Percentiles rank a stretch among this genome's conserved stretches.
These are phyloP conservation scores for Drosophila basisetae DNA, from an alignment of 2,888 invertebrate genomes.

Conservation along the genomic window DNA sequence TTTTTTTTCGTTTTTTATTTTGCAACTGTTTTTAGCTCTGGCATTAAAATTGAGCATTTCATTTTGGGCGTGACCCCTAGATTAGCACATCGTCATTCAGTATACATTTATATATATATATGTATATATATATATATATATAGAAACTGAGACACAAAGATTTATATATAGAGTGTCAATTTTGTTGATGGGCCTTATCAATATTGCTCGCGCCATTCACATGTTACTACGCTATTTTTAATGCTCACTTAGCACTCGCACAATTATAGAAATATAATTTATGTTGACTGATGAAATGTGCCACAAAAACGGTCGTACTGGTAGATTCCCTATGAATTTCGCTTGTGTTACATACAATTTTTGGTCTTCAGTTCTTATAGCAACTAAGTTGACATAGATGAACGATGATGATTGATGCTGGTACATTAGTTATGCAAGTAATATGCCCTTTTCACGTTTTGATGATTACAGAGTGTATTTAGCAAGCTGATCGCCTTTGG, in stretches of 20 bases:
- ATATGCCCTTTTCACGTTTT: neutral
- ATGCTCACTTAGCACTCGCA: slow-evolving; percentile 15
- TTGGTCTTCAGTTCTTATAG: neutral
- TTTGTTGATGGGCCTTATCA: slow-evolving; percentile 51
- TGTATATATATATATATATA: neutral
- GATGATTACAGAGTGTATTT: slow-evolving; percentile 16
- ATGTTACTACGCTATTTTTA: slow-evolving; percentile 66
- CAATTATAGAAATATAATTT: slow-evolving; percentile 26
- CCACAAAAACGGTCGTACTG: neutral
- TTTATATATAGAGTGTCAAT: slow-evolving; percentile 11
- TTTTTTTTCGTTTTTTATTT: slow-evolving; percentile 13
- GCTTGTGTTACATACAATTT: neutral
- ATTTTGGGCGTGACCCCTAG: slow-evolving; percentile 55
- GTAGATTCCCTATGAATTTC: neutral
- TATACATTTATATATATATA: neutral
- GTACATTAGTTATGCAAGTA: neutral
- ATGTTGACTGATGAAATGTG: slow-evolving; percentile 11
- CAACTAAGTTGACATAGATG: neutral
- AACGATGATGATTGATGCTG: neutral
- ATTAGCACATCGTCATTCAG: slow-evolving; percentile 38
- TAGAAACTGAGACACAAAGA: neutral
- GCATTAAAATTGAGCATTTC: slow-evolving; percentile 34
- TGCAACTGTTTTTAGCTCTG: slow-evolving; percentile 13
- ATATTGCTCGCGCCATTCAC: slow-evolving; percentile 69
- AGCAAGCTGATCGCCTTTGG: slow-evolving; percentile 51